Conservation (phyloP, 1,140 invertebrate species). For the Rhizoglyphus robini region DNA sequence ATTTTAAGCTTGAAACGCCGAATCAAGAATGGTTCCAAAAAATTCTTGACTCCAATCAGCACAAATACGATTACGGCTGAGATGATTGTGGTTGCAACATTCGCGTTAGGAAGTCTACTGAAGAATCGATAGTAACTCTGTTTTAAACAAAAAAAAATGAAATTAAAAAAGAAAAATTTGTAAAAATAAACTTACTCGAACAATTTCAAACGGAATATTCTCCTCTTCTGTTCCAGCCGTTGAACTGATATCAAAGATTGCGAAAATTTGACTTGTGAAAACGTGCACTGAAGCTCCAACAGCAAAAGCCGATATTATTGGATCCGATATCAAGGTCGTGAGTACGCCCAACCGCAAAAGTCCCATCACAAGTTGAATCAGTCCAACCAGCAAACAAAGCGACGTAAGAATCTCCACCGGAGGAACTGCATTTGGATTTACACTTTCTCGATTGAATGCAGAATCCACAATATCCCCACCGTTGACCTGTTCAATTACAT, state of each 20-base stretch:
- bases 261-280: constrained; percentile 37
- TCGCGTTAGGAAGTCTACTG: constrained; percentile 26
- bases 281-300: constrained; percentile 39
- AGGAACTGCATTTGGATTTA: too few relatives aligned
- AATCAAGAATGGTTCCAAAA: constrained; percentile 31
- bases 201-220: background rate
- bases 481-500: too few relatives aligned
- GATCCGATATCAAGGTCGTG: constrained; percentile 37
- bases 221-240: background rate
- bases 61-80: background rate
- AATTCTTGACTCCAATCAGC: constrained; percentile 23
- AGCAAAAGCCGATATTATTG: constrained; percentile 38
- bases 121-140: constrained; percentile 25
- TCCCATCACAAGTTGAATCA: constrained; percentile 31
- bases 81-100: constrained; percentile 29
- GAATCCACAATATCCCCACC: too few relatives aligned
- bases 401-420: too few relatives aligned
- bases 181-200: background rate
- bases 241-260: constrained; percentile 35
- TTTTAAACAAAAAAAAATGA: background rate
- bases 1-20: constrained; percentile 23
- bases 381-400: too few relatives aligned
- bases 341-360: constrained; percentile 35
- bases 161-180: background rate
- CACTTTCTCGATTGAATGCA: too few relatives aligned